Evolutionary conservation across 1,140 invertebrate species (phyloP).

Genomic region (Orius insidiosus): DNA sequence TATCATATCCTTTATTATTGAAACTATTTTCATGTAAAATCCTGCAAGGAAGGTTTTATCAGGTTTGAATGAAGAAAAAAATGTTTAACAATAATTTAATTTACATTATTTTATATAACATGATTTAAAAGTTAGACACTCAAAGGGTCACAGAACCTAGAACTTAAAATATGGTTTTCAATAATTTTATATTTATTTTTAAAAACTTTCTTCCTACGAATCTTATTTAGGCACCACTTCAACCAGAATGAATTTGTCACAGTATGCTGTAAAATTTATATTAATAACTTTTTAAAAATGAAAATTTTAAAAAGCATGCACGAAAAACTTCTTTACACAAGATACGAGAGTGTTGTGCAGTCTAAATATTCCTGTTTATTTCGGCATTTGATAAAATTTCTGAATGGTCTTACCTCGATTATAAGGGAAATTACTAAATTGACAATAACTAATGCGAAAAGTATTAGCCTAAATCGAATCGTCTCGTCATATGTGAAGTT

Average conservation of each 20-base stretch:
- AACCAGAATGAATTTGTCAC: constrained; percentile 23
- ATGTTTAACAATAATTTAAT: too few species aligned
- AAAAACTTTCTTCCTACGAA: constrained; percentile 22
- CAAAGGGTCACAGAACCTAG: constrained; percentile 11
- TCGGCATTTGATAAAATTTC: constrained; percentile 2
- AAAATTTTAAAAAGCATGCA: too few species aligned
- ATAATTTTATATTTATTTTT: constrained; percentile 26
- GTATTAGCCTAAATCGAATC: constrained; percentile 21
- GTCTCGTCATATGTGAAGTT: constrained; percentile 17
- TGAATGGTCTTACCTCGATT: constrained; percentile 25
- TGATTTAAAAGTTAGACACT: constrained; percentile 9
- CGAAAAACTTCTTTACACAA: not conserved
- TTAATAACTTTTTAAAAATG: too few species aligned
- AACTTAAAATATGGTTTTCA: constrained; percentile 15
- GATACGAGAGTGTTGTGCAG: not conserved
- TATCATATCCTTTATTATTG: too few species aligned
- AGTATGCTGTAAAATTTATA: constrained; percentile 21
- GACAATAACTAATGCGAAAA: constrained; percentile 23
- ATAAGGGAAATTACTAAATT: constrained; percentile 24
- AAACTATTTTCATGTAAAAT: too few species aligned
- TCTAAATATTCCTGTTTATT: not conserved
- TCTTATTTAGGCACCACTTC: constrained; percentile 22
- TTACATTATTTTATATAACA: too few species aligned
- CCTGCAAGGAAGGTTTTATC: too few species aligned
- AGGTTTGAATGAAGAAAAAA: too few species aligned